Conservation (phyloP, 2,113 vertebrate species). For the Pica pica region DNA sequence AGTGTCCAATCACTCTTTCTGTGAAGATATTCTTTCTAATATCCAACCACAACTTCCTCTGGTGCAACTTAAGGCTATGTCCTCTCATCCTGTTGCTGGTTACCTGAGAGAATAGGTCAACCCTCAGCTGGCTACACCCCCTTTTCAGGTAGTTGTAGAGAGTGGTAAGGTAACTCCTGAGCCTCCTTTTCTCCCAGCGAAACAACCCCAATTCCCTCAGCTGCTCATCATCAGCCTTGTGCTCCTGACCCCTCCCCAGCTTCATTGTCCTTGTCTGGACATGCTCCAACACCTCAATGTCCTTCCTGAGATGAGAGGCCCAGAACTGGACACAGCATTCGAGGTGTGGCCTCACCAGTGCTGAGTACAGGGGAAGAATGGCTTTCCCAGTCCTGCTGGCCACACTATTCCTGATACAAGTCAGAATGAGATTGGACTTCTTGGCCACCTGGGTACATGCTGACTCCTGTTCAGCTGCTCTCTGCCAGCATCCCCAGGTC, state of each 20-base stretch:
- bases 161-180: neutral
- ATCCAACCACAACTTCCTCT: neutral
- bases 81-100: fast-evolving
- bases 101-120: neutral
- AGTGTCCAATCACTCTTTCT: neutral
- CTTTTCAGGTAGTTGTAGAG: neutral
- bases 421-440: neutral
- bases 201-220: neutral
- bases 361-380: neutral
- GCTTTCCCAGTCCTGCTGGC: neutral
- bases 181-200: neutral
- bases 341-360: neutral
- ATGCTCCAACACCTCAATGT: neutral
- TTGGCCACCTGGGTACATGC: neutral
- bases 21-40: neutral
- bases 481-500: neutral
- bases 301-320: neutral
- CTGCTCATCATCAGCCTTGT: neutral
- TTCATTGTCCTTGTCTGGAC: neutral
- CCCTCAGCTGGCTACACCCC: fast-evolving
- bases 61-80: neutral
- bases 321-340: neutral
- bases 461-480: neutral
- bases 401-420: neutral
- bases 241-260: neutral